Percentiles rank a stretch among this genome's conserved stretches.
These are phyloP conservation scores for Cynodonichthys magdalenae DNA, from an alignment of 2,797 vertebrate species.

Conservation along the genomic window DNA sequence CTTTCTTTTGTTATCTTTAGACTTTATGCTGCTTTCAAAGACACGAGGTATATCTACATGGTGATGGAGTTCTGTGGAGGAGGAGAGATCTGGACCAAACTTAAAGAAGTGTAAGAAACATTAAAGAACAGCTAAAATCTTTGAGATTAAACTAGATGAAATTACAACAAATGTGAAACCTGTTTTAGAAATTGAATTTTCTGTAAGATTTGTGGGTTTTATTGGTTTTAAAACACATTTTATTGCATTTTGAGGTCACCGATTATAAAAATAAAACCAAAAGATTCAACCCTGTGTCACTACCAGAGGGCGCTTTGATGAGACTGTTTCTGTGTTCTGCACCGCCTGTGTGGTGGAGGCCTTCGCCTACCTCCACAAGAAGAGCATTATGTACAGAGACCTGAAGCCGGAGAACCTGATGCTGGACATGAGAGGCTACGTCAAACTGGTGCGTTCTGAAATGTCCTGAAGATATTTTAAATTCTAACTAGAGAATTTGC, in stretches of 20 bases:
- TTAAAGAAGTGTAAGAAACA: slow-evolving; percentile 82
- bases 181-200: too few relatives aligned
- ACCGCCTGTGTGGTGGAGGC: slow-evolving; percentile 87
- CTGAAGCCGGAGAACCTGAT: slow-evolving; percentile 90
- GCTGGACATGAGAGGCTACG: slow-evolving; percentile 82
- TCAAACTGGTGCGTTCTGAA: slow-evolving; percentile 79
- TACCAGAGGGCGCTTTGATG: slow-evolving; percentile 84
- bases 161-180: too few relatives aligned
- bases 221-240: too few relatives aligned
- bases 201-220: too few relatives aligned
- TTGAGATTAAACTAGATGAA: not conserved
- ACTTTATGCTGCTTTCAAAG: slow-evolving; percentile 82
- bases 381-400: slow-evolving; percentile 86
- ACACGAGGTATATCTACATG: slow-evolving; percentile 84
- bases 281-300: slow-evolving; percentile 12
- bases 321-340: slow-evolving; percentile 81
- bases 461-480: too few relatives aligned
- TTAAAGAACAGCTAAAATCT: not conserved
- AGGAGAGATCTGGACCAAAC: slow-evolving; percentile 88
- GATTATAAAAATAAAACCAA: too few relatives aligned
- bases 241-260: too few relatives aligned
- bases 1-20: slow-evolving; percentile 52
- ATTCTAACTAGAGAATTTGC: too few relatives aligned
- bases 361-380: slow-evolving; percentile 85
- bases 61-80: slow-evolving; percentile 87